Percentiles rank a stretch among this genome's conserved stretches.
Conservation (phyloP, 2,113 vertebrate genomes). For the Lanius collurio region DNA sequence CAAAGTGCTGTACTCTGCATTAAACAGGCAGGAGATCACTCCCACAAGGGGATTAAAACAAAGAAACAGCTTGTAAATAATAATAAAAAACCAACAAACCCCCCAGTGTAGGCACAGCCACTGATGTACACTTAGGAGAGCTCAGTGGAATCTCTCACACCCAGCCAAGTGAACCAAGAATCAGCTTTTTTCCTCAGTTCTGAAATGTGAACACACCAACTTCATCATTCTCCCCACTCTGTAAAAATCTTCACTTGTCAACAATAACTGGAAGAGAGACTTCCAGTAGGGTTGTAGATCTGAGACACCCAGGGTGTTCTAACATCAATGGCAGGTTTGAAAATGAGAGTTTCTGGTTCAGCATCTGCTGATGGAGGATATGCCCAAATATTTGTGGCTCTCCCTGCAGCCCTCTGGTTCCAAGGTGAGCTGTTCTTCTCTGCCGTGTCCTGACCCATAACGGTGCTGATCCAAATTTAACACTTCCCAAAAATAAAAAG, state of each 20-base stretch:
- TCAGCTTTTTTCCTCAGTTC: neutral
- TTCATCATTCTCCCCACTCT: neutral
- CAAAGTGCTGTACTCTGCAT: neutral
- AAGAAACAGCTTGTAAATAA: neutral
- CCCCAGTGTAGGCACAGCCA: accelerated
- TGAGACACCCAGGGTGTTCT: neutral
- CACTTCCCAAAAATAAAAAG: neutral
- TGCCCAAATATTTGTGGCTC: neutral
- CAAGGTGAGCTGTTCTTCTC: neutral
- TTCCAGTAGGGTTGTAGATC: neutral
- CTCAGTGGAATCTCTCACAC: accelerated
- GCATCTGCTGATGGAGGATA: neutral
- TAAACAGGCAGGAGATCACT: neutral
- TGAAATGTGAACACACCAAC: neutral
- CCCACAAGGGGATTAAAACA: neutral
- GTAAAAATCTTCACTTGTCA: neutral
- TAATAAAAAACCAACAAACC: neutral
- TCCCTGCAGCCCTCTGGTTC: neutral
- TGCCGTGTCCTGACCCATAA: neutral
- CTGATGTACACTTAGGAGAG: neutral
- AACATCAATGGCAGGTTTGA: neutral
- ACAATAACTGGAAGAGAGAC: neutral
- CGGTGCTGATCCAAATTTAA: neutral
- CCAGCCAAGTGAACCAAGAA: neutral
- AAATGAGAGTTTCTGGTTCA: neutral